Conservation (phyloP, 2,797 vertebrate genomes). For the Sebastes vulpes region DNA sequence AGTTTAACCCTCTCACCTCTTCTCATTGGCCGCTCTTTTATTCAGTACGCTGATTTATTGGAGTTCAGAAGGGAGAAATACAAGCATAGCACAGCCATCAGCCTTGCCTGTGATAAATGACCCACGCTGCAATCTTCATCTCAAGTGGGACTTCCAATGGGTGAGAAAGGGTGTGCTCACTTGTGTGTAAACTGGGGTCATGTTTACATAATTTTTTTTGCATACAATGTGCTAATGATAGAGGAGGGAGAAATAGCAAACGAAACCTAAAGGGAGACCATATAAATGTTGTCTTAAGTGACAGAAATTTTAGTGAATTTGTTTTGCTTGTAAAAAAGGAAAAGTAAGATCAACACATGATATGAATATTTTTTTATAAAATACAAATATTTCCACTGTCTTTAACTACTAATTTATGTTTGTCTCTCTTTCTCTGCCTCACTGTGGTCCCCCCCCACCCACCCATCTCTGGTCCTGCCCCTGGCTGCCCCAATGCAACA, state of each 20-base stretch:
- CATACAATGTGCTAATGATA: constrained; percentile 7
- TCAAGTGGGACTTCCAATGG: constrained; percentile 59
- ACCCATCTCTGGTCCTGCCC: constrained; percentile 34
- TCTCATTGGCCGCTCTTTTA: constrained; percentile 76
- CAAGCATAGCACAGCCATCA: constrained; percentile 74
- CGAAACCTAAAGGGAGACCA: background rate
- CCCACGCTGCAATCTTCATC: constrained; percentile 71
- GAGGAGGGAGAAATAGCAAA: background rate
- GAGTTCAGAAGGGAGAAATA: constrained; percentile 76
- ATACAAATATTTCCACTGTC: background rate
- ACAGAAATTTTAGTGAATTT: background rate
- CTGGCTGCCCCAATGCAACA: constrained; percentile 66
- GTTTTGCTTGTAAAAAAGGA: background rate
- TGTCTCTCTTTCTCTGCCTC: constrained; percentile 28
- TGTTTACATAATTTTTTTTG: constrained; percentile 34
- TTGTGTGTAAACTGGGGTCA: constrained; percentile 7
- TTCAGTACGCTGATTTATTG: constrained; percentile 84
- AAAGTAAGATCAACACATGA: background rate
- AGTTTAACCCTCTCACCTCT: constrained; percentile 84
- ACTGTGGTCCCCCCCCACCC: background rate
- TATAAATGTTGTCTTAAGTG: background rate
- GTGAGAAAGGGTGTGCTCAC: constrained; percentile 11
- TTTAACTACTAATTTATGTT: constrained; percentile 25
- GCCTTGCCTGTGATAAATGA: constrained; percentile 75
- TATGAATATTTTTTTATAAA: background rate